Evolutionary conservation across 2,888 invertebrate genomes (phyloP).

Genomic region (Vesta saturnalis): DNA sequence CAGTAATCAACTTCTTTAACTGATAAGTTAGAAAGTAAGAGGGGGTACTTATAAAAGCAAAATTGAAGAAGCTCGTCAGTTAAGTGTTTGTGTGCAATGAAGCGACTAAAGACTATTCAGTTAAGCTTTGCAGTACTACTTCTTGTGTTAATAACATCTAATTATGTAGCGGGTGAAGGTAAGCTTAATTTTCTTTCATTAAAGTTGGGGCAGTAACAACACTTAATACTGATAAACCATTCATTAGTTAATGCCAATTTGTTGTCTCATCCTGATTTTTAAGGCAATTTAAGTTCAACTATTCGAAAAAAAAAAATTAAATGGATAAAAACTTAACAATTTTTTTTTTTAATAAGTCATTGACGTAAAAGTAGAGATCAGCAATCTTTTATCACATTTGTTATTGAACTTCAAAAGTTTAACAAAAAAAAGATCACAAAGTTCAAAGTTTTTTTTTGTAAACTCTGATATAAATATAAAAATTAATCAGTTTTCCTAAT

Average conservation of each 20-base stretch:
- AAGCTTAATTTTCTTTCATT: constrained; percentile 40
- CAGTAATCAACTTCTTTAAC: constrained; percentile 20
- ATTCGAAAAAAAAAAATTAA: too few relatives aligned
- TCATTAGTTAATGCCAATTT: too few relatives aligned
- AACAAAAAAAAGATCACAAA: not conserved
- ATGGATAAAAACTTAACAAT: too few relatives aligned
- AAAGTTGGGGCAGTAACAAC: not conserved
- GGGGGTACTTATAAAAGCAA: constrained; percentile 49
- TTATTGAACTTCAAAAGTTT: not conserved
- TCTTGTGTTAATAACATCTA: constrained; percentile 49
- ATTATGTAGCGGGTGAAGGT: constrained; percentile 51
- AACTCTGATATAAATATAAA: too few relatives aligned
- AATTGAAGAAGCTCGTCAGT: constrained; percentile 42
- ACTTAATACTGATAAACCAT: not conserved
- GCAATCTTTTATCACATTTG: not conserved
- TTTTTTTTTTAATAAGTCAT: not conserved
- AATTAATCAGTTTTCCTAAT: too few relatives aligned
- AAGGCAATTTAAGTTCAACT: too few relatives aligned
- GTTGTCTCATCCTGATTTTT: too few relatives aligned
- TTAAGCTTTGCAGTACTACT: constrained; percentile 55
- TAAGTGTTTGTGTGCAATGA: constrained; percentile 53
- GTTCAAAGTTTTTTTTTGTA: not conserved
- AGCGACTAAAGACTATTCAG: constrained; percentile 49
- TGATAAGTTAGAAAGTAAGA: constrained; percentile 11
- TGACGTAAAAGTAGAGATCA: not conserved